Percentiles rank a stretch among this genome's conserved stretches.
Conservation (phyloP, 2,888 invertebrate species). For the Branchipolynoe longqiensis region DNA sequence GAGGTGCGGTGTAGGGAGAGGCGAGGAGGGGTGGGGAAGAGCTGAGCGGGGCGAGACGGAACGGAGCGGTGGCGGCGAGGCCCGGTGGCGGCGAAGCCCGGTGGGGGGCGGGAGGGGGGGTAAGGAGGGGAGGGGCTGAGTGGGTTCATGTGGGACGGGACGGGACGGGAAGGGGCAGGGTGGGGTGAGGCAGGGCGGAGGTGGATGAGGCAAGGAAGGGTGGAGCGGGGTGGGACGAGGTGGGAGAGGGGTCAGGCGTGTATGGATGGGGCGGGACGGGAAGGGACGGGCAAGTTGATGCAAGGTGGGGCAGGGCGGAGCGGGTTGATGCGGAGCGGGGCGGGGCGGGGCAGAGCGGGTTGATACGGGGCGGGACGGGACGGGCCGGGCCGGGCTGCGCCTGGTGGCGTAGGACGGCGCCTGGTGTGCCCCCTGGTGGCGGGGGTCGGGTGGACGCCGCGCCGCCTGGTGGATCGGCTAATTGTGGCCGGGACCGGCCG, state of each 20-base stretch:
- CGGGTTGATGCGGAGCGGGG: background rate
- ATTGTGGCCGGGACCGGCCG: conserved; percentile 8
- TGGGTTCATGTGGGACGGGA: too few relatives aligned
- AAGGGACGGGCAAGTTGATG: background rate
- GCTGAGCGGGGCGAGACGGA: too few relatives aligned
- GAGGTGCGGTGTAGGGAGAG: too few relatives aligned
- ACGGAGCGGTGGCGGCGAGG: too few relatives aligned
- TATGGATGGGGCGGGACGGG: background rate
- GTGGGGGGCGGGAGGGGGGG: too few relatives aligned
- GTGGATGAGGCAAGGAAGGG: background rate
- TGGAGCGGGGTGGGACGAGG: background rate
- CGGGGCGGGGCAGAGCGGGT: background rate
- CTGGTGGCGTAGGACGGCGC: background rate
- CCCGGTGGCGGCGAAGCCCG: too few relatives aligned
- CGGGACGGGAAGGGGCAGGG: background rate
- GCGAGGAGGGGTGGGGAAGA: too few relatives aligned
- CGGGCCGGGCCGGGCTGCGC: background rate
- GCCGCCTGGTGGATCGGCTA: background rate
- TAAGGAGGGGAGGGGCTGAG: too few relatives aligned
- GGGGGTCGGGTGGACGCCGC: background rate
- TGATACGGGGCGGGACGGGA: background rate
- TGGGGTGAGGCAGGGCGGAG: background rate
- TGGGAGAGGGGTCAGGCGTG: background rate
- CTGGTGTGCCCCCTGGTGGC: background rate
- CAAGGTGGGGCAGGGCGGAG: background rate